phyloP scores from a whole-genome alignment of 2,888 invertebrate species.

The Cataglyphis altisquamis region DNA sequence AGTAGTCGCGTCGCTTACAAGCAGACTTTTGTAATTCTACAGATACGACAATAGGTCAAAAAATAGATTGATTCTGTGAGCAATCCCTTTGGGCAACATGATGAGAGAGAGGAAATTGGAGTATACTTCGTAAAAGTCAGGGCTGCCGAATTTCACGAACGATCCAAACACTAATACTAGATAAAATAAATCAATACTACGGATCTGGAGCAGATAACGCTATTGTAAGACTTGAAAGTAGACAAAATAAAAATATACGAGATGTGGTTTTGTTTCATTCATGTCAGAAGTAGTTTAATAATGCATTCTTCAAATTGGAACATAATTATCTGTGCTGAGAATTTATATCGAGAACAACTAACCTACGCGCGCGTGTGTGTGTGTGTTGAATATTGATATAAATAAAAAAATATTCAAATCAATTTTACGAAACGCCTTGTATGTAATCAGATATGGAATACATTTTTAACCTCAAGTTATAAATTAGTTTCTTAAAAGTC shows the following conservation, averaged over 20 bases:
- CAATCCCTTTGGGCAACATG: not conserved
- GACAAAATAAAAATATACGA: not conserved
- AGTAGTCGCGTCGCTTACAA: slow-evolving; percentile 19
- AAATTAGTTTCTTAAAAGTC: slow-evolving; percentile 13
- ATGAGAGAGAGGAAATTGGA: slow-evolving; percentile 37
- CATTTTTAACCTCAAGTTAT: not conserved
- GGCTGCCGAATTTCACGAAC: not conserved
- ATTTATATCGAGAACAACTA: not conserved
- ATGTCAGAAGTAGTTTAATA: not conserved
- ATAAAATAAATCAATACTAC: slow-evolving; percentile 27
- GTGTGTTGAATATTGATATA: not conserved
- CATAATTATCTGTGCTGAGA: not conserved
- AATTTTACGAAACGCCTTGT: not conserved
- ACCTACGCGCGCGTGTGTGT: not conserved
- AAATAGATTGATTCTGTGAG: not conserved
- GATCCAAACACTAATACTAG: not conserved
- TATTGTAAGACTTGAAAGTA: not conserved
- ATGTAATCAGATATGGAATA: not conserved
- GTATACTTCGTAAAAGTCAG: not conserved
- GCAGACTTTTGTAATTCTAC: slow-evolving; percentile 13
- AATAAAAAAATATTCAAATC: not conserved
- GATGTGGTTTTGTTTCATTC: not conserved
- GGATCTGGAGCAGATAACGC: not conserved
- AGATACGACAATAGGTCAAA: not conserved
- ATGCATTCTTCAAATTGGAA: not conserved